Conservation (phyloP, 2,113 vertebrate species). For the Polyodon spathula region DNA sequence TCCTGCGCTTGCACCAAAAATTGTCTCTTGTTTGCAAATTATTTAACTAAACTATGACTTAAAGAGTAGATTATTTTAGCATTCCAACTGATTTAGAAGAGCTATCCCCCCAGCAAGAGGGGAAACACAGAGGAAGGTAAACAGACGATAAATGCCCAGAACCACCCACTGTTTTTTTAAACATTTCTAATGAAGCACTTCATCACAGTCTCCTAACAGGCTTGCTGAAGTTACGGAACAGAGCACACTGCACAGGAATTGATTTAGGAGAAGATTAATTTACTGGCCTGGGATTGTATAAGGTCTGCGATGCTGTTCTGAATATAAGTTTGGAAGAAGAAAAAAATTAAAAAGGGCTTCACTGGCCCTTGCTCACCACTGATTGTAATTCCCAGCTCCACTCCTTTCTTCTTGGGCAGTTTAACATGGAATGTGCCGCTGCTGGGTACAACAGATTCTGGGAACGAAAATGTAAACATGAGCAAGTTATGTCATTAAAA, state of each 20-base stretch:
- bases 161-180: slow-evolving; percentile 23
- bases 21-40: too few species aligned
- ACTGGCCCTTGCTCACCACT: slow-evolving; percentile 74
- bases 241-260: slow-evolving; percentile 15
- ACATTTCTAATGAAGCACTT: slow-evolving; percentile 29
- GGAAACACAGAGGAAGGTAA: background rate
- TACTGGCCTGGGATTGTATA: background rate
- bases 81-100: too few species aligned
- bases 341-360: slow-evolving; percentile 30
- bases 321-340: background rate
- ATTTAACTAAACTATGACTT: too few species aligned
- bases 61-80: too few species aligned
- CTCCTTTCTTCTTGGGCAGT: slow-evolving; percentile 84
- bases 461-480: slow-evolving; percentile 1
- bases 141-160: slow-evolving; percentile 16
- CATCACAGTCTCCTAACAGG: slow-evolving; percentile 9
- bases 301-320: background rate
- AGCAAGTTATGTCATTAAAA: too few species aligned
- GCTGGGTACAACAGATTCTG: slow-evolving; percentile 93
- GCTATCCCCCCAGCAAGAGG: too few species aligned
- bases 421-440: slow-evolving; percentile 97
- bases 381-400: slow-evolving; percentile 94
- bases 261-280: slow-evolving; percentile 17
- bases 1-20: too few species aligned
- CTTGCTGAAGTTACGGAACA: slow-evolving; percentile 28